Base-by-base conservation (phyloP, 2,113 vertebrate species). In the Parotia lawesii region DNA sequence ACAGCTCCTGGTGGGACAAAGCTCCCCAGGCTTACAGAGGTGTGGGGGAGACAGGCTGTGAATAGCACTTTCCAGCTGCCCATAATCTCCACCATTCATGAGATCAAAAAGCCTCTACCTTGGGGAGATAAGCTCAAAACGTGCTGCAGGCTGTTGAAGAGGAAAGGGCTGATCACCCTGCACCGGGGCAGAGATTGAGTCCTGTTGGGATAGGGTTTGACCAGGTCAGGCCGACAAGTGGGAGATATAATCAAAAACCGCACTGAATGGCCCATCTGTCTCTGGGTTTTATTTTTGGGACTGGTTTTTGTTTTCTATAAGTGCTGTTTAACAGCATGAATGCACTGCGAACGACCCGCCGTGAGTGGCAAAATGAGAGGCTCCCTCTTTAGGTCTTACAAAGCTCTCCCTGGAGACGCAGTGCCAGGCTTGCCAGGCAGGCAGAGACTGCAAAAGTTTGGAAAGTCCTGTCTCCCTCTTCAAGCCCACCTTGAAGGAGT, bases 261-360 rank as follows among this genome's bases (percentile, higher is more conserved):
- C 8, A 8, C 3, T 14, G 15, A 90, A 82, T 54, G 58, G 47
- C 67, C 71, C 54, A 58, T 56, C 27, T 57, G 35, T 31, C 16
- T 14, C 85, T 25, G 42, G 23, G 28, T 54, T 91, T 89, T 79
- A 62, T 54, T 73, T 67, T 72, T 10, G 5, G 35, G 21, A 78
- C 25, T 33, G 33, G 9, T 20, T 75, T 65, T 38, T 85, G 22
- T 70, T 87, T 79, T 73, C 75, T 80, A 0, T 33, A 76, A 94
- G 51, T 21, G 45, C 29, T 56, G 23, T 22, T 91, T 85, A 70
- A 62, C 62, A 37, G 20, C 11, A 11, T 17, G 27, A 92, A 90
- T 1, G 35, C 58, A 3, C 62, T 25, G 67, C 5, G 21, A 95
- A 90, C 0, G 45, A 92, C 24, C 29, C 0, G 2, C 5, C 8